Base-by-base conservation (phyloP, 2,888 invertebrate genomes). In the Eristalis pertinax region DNA sequence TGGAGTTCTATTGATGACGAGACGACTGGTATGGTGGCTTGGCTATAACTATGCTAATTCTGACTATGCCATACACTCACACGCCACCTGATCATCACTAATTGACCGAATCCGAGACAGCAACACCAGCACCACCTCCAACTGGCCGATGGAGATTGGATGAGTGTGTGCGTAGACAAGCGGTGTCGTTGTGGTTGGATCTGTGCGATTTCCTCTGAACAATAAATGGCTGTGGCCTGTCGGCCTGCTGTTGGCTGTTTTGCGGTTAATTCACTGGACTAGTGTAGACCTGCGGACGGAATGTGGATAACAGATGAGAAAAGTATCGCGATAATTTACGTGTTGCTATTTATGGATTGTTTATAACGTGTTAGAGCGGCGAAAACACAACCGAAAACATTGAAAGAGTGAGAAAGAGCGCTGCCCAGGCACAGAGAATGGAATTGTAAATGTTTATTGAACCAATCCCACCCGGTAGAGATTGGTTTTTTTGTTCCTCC, bases 311-410 rank as follows among this genome's bases (percentile, higher is more conserved):
- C 77, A 86, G 82, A 86, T 86, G 85, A 81, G 60, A 50, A 81
- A 74, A 74, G 74, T 86, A 86, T 73, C 67, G 70, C 56, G 56
- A 56, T 75, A 74, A 81, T 75, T 75, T 63, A 69, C 68, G 69
- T 74, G 73, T 19, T 50, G 60, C 82, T 86, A 86, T 86, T 86
- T 86, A 74, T 74, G 77, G 85, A 74, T 70, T 82, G 77, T 86
- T 78, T 81, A 85, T 38, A 85, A 50, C 65, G 63, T 41, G 76
- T 11, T 72, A 60, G 11, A 50, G 15, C 43, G 38, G 7, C 4
- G 4, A 32, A 13, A 38, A 11, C 35, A 10, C 35, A 10, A 11
- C 35, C 35, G 8, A 38, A 38, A 38, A 11, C 38, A 38, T 13
- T 5, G 13, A 24, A n/a, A 4, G 26, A n/a, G 60, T 1, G 24